Percentiles rank a stretch among this genome's conserved stretches.
phyloP scores from a whole-genome alignment of 2,113 vertebrate genomes.

The Leucoraja erinaceus region DNA sequence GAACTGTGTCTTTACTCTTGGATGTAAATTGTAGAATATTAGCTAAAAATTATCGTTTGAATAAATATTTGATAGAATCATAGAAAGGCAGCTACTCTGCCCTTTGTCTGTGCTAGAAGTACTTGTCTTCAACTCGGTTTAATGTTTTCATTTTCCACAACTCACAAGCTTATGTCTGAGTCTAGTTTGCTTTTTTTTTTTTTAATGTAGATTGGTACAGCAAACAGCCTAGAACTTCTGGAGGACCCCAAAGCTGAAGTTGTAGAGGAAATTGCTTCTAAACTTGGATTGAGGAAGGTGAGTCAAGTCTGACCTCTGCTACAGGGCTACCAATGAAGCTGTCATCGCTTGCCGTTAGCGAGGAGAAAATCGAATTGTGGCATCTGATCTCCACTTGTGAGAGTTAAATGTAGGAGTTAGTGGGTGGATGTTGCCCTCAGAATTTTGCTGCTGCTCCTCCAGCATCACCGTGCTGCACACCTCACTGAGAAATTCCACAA shows the following conservation, averaged over 20 bases:
- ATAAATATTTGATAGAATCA: not conserved
- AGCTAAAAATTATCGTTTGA: not conserved
- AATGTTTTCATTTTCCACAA: not conserved
- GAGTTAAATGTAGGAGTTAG: not conserved
- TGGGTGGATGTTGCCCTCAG: not conserved
- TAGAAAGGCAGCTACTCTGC: too few relatives aligned
- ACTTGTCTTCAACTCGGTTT: not conserved
- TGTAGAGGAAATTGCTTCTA: constrained; percentile 90
- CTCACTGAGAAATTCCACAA: not conserved
- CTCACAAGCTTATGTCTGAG: not conserved
- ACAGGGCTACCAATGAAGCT: not conserved
- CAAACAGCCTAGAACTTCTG: constrained; percentile 91
- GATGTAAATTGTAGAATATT: not conserved
- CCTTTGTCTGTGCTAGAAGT: too few relatives aligned
- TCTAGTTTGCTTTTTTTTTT: not conserved
- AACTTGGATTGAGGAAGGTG: constrained; percentile 90
- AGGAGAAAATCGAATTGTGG: not conserved
- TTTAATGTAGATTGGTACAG: constrained; percentile 73
- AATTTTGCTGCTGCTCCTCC: not conserved
- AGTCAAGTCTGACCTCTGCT: not conserved
- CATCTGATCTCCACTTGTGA: not conserved
- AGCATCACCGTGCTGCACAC: too few relatives aligned
- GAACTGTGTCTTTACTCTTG: not conserved
- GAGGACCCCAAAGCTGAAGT: constrained; percentile 87
- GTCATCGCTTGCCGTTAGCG: not conserved